These are phyloP conservation scores for Meteorus colon DNA, from an alignment of 2,888 invertebrate genomes.

Conservation along the genomic window DNA sequence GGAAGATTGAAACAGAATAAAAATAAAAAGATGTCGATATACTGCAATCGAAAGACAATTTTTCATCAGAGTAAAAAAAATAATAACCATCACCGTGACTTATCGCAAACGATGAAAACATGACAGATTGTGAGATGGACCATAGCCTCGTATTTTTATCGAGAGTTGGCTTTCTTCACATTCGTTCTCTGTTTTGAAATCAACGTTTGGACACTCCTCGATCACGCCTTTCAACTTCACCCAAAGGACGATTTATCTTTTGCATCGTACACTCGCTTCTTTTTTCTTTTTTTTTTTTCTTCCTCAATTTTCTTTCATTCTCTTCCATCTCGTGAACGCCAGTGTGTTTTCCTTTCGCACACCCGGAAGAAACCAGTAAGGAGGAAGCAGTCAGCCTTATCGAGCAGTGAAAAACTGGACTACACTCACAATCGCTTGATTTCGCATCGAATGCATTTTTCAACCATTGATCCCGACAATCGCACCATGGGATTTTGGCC, in stretches of 20 bases:
- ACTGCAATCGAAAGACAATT: neutral
- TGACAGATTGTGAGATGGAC: neutral
- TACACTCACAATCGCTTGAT: slow-evolving; percentile 38
- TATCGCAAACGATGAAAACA: slow-evolving; percentile 34
- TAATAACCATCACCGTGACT: slow-evolving; percentile 29
- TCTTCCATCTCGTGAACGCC: neutral
- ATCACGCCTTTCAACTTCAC: slow-evolving; percentile 46
- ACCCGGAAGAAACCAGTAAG: neutral
- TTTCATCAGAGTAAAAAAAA: neutral
- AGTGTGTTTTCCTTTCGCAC: neutral
- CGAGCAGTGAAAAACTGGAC: slow-evolving; percentile 19
- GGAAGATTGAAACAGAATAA: neutral
- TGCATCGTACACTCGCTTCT: neutral
- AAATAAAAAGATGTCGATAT: neutral
- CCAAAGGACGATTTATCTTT: slow-evolving; percentile 43
- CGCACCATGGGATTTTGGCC: slow-evolving; percentile 24
- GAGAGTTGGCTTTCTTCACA: slow-evolving; percentile 23
- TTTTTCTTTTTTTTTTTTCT: neutral
- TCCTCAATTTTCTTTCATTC: slow-evolving; percentile 3
- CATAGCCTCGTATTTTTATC: neutral
- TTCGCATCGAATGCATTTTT: slow-evolving; percentile 48
- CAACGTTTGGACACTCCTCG: slow-evolving; percentile 40
- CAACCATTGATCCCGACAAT: slow-evolving; percentile 40
- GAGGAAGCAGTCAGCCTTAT: slow-evolving; percentile 14
- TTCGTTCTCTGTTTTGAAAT: slow-evolving; percentile 28